Percentiles rank a stretch among this genome's conserved stretches.
These are phyloP conservation scores for Drosophila kikkawai DNA, from an alignment of 1,140 invertebrate genomes.

Conservation along the genomic window DNA sequence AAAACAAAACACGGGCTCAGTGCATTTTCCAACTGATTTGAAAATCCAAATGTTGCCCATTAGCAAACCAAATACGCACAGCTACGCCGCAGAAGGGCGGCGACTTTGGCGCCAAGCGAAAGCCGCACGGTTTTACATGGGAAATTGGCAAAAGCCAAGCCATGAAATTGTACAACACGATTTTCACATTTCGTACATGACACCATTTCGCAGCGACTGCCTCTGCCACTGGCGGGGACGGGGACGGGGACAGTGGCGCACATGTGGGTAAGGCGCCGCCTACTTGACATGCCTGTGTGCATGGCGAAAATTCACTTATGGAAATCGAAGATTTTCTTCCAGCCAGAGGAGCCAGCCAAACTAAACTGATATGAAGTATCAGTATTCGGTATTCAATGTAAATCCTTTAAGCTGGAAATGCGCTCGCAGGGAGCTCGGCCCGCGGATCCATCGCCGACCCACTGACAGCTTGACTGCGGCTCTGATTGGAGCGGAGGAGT, in stretches of 20 bases:
- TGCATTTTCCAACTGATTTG: constrained; percentile 81
- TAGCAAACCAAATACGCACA: constrained; percentile 81
- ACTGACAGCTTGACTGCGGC: constrained; percentile 51
- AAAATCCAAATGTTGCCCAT: constrained; percentile 79
- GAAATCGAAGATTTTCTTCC: constrained; percentile 72
- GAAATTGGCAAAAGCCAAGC: constrained; percentile 80
- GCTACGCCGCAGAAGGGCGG: constrained; percentile 13
- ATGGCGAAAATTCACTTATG: constrained; percentile 73
- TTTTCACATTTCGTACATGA: constrained; percentile 81
- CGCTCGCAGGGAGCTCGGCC: constrained; percentile 43
- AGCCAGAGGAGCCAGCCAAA: constrained; percentile 31
- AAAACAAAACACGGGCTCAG: constrained; percentile 36
- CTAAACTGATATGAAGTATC: constrained; percentile 82
- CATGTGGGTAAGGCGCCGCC: constrained; percentile 32
- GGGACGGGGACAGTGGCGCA: constrained; percentile 59
- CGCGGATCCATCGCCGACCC: constrained; percentile 19
- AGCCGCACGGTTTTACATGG: constrained; percentile 65
- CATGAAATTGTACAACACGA: constrained; percentile 83
- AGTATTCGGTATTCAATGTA: constrained; percentile 79
- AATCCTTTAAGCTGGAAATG: constrained; percentile 80
- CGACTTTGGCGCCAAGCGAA: constrained; percentile 34
- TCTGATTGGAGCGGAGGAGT: constrained; percentile 28
- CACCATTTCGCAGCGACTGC: constrained; percentile 60
- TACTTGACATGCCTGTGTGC: constrained; percentile 49
- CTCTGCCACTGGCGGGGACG: constrained; percentile 22